Percentiles rank a stretch among this genome's conserved stretches.
Conservation (phyloP, 2,113 vertebrate species). For the Ictalurus furcatus region DNA sequence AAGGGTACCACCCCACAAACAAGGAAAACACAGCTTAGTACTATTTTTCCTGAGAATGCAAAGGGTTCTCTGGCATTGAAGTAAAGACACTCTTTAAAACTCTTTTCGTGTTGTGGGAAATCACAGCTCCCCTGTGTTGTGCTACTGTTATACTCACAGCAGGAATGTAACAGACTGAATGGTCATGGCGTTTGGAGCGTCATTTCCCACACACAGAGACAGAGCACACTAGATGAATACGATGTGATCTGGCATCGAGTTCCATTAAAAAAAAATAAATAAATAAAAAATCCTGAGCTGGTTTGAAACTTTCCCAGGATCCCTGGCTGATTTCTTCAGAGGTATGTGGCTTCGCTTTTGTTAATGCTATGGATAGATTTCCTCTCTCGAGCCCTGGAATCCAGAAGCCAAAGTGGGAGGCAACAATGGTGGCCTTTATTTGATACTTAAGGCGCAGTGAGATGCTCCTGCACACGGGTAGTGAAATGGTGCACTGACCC, state of each 20-base stretch:
- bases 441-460: constrained; percentile 48
- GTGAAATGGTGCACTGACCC: constrained; percentile 34
- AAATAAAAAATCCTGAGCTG: constrained; percentile 24
- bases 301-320: constrained; percentile 64
- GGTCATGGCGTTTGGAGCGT: constrained; percentile 43
- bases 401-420: constrained; percentile 52
- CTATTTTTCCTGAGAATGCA: not conserved
- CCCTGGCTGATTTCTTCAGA: constrained; percentile 53
- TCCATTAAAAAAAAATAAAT: constrained; percentile 13
- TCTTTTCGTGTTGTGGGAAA: constrained; percentile 49
- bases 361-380: constrained; percentile 61
- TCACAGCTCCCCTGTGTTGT: constrained; percentile 35
- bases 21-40: not conserved
- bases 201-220: constrained; percentile 49
- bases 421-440: constrained; percentile 65
- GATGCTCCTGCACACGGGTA: constrained; percentile 31
- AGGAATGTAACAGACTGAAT: constrained; percentile 52
- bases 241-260: constrained; percentile 39
- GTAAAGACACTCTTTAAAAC: constrained; percentile 14
- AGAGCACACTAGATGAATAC: constrained; percentile 46
- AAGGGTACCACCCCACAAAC: not conserved
- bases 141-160: constrained; percentile 57
- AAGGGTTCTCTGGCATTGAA: not conserved
- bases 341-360: constrained; percentile 66
- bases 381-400: constrained; percentile 61